Base-by-base conservation (phyloP, 2,888 invertebrate genomes). In the Hypomecis atomaria region DNA sequence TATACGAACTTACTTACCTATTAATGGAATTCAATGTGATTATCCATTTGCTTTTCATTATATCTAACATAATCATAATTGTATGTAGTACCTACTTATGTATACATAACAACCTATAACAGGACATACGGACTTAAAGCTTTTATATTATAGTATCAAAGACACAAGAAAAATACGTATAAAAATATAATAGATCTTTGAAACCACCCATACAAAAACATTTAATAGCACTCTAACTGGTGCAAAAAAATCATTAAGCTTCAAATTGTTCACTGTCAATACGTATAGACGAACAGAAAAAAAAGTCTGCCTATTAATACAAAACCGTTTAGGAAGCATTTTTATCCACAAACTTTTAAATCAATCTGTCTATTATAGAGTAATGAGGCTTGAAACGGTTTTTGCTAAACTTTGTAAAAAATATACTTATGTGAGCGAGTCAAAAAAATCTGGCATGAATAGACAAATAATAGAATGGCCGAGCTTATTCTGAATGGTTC, bases 301-400 rank as follows among this genome's bases (percentile, higher is more conserved):
- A 23, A 38, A 23, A 3, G 23, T 23, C 23, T 23, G 23, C 23
- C 23, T 23, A 23, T 23, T 23, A 23, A 23, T 3, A 23, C 23
- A 23, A 23, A 49, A 57, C 34, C 11, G 42, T 44, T 59, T 50
- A 59, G 42, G 43, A 58, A 44, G 42, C 36, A 45, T 36, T 47
- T 45, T 40, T 44, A 43, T 13, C 11, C 0, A n/a, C 36, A 43
- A 52, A 38, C 23, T 11, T 44, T 13, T 37, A 52, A 9, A 47
- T 33, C 33, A 45, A 52, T 59, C 47, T 38, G 38, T 47, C 59
- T 45, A 11, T 58, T 34, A 47, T 33, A 23, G n/a, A 43, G 23
- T 59, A 61, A 61, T 55, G 55, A 61, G 55, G 54, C 55, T 55
- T 44, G 36, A 48, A 43, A 48, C 59, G 7, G 37, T 53, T 60